A percentile compares a stretch with the other conserved stretches of the same genome.
Conservation (phyloP, 2,888 invertebrate species). For the Nomada fucata region DNA sequence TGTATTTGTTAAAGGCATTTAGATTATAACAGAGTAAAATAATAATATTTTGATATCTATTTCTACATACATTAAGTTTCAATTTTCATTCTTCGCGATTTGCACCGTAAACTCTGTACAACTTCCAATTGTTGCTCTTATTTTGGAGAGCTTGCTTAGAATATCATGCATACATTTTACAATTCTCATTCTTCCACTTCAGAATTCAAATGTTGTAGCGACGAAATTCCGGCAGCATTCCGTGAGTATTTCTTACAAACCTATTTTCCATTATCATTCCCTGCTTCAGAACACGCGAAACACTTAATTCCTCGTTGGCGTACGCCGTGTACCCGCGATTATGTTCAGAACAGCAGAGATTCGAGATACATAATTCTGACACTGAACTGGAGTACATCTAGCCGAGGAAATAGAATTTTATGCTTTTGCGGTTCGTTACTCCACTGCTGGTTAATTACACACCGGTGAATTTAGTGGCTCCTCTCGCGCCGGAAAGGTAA, state of each 20-base stretch:
- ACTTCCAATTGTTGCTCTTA: no score
- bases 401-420: conserved; percentile 57
- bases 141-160: no score
- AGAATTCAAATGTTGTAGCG: no score
- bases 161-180: no score
- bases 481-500: conserved; percentile 70
- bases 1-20: no score
- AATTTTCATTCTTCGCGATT: no score
- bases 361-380: conserved; percentile 11
- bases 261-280: conserved; percentile 1
- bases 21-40: background rate
- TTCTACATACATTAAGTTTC: no score
- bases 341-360: conserved; percentile 13
- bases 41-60: background rate
- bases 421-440: conserved; percentile 65
- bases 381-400: conserved; percentile 35
- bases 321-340: conserved; percentile 19
- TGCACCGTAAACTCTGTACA: no score
- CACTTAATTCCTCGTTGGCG: conserved; percentile 5
- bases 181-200: no score
- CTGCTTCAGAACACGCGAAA: conserved; percentile 8
- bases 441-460: conserved; percentile 65
- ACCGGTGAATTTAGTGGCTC: conserved; percentile 65
- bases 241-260: background rate
- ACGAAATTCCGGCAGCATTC: background rate